Conservation (phyloP, 2,797 vertebrate genomes). For the Etheostoma perlongum region DNA sequence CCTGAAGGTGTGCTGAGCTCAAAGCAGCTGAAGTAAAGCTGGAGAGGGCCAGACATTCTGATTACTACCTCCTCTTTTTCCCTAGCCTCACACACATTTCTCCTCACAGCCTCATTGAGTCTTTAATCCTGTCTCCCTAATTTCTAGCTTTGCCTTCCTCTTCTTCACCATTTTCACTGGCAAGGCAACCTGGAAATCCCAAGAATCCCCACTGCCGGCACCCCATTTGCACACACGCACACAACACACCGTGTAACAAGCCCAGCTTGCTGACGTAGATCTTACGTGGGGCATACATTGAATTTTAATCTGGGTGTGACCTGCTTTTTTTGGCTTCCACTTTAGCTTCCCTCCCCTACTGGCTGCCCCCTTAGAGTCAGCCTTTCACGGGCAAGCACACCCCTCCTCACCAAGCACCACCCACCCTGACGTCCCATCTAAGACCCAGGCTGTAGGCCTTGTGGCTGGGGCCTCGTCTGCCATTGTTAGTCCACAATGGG, state of each 20-base stretch:
- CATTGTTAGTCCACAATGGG: constrained; percentile 86
- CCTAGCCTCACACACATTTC: constrained; percentile 11
- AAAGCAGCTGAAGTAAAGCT: constrained; percentile 74
- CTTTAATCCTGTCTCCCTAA: constrained; percentile 24
- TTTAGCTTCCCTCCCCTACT: constrained; percentile 50
- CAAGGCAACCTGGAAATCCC: constrained; percentile 39
- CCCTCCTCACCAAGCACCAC: constrained; percentile 40
- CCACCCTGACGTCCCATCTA: constrained; percentile 49
- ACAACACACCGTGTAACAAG: constrained; percentile 16
- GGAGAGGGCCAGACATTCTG: constrained; percentile 57
- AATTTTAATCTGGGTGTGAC: constrained; percentile 86
- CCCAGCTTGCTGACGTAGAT: constrained; percentile 67
- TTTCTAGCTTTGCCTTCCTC: constrained; percentile 11
- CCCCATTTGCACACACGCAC: not conserved
- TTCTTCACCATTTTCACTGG: constrained; percentile 27
- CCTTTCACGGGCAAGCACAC: constrained; percentile 68
- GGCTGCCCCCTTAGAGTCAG: constrained; percentile 71
- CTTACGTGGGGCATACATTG: constrained; percentile 58
- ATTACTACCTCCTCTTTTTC: constrained; percentile 59
- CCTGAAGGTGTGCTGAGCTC: constrained; percentile 77
- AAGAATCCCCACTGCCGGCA: constrained; percentile 27
- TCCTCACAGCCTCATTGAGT: constrained; percentile 24
- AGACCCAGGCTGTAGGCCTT: constrained; percentile 73
- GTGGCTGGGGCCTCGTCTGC: constrained; percentile 85
- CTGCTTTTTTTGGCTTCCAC: constrained; percentile 76